Evolutionary conservation across 1,140 invertebrate genomes (phyloP).

Genomic region (Zophobas morio): DNA sequence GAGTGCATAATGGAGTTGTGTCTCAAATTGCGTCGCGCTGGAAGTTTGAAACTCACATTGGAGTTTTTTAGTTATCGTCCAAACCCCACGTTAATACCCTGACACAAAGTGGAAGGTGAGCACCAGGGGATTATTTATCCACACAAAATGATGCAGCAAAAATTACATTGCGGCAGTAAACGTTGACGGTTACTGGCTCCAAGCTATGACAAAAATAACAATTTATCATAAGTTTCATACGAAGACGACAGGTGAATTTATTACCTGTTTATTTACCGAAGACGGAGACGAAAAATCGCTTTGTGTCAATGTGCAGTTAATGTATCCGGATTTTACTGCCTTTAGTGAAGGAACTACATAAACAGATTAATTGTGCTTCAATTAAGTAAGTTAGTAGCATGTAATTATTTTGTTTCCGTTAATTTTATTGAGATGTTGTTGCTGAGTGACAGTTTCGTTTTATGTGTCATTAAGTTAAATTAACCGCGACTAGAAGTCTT

Average conservation of each 20-base stretch:
- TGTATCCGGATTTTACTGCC: too few relatives aligned
- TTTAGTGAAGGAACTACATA: too few relatives aligned
- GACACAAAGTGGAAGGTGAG: background rate
- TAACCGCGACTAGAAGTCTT: too few relatives aligned
- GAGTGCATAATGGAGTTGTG: background rate
- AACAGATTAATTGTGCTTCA: too few relatives aligned
- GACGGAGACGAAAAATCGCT: constrained; percentile 6
- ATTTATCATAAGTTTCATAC: constrained; percentile 33
- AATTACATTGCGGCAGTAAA: constrained; percentile 10
- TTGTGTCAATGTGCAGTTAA: background rate
- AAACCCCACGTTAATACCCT: background rate
- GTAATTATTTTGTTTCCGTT: too few relatives aligned
- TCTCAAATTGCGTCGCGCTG: background rate
- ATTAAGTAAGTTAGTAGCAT: too few relatives aligned
- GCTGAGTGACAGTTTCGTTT: too few relatives aligned
- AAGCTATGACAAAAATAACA: constrained; percentile 26
- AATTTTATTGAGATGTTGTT: too few relatives aligned
- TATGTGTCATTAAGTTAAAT: too few relatives aligned
- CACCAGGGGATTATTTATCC: constrained; percentile 26
- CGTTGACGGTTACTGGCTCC: background rate
- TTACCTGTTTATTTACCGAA: constrained; percentile 24
- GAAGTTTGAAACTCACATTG: constrained; percentile 4
- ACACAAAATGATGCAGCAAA: constrained; percentile 26
- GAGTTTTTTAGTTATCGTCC: constrained; percentile 4
- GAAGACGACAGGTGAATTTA: constrained; percentile 29